phyloP scores from a whole-genome alignment of 2,888 invertebrate genomes.

The Melieria crassipennis region DNA sequence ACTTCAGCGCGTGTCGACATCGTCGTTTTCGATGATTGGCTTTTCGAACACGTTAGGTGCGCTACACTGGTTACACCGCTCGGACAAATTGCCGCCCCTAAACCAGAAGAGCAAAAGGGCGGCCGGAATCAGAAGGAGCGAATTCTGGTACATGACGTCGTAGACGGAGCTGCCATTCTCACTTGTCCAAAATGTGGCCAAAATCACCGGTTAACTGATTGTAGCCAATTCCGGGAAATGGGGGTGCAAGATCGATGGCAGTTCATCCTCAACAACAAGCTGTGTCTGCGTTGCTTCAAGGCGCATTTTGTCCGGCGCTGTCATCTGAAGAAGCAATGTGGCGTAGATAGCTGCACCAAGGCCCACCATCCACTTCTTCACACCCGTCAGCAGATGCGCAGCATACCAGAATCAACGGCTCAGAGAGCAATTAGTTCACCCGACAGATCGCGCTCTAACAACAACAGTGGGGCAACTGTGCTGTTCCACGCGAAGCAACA shows the following conservation, averaged over 20 bases:
- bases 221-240: conserved; percentile 7
- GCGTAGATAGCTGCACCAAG: conserved; percentile 17
- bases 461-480: not conserved
- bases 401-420: too few species aligned
- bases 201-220: conserved; percentile 17
- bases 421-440: too few species aligned
- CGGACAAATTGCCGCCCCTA: not conserved
- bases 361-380: conserved; percentile 1
- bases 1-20: conserved; percentile 2
- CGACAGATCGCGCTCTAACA: not conserved
- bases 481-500: conserved; percentile 2
- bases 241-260: conserved; percentile 24
- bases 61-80: conserved; percentile 1
- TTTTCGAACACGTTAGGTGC: not conserved
- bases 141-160: conserved; percentile 14
- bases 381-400: not conserved
- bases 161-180: not conserved
- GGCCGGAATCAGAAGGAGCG: not conserved
- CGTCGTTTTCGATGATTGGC: conserved; percentile 22
- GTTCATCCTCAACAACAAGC: conserved; percentile 12
- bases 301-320: conserved; percentile 17
- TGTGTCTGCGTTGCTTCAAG: conserved; percentile 20
- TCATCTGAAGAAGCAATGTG: conserved; percentile 15
- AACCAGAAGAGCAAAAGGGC: not conserved
- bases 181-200: conserved; percentile 20